Conservation (phyloP, 2,888 invertebrate genomes). For the Spatulosminthurus flaviceps region DNA sequence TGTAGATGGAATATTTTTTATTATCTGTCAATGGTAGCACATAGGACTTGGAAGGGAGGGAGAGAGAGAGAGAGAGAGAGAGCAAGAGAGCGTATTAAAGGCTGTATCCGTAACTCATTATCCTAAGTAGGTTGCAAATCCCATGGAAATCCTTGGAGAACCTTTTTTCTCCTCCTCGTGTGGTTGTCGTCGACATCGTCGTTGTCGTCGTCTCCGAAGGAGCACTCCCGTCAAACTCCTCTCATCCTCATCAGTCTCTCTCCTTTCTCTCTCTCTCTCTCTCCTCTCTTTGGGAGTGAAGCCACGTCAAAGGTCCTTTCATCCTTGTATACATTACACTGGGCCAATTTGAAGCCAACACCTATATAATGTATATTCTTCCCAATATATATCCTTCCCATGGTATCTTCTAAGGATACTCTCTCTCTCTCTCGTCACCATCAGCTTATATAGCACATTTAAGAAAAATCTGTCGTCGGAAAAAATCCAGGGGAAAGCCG, state of each 20-base stretch:
- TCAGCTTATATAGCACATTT: too few species aligned
- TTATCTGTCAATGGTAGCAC: neutral
- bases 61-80: too few species aligned
- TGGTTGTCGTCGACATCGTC: too few species aligned
- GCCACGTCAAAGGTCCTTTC: slow-evolving; percentile 21
- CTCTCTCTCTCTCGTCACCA: too few species aligned
- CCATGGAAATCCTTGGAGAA: slow-evolving; percentile 26
- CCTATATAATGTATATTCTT: neutral
- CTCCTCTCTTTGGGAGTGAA: neutral
- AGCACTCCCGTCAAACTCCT: too few species aligned
- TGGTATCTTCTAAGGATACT: too few species aligned
- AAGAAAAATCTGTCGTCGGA: too few species aligned
- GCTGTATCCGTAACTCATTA: slow-evolving; percentile 50
- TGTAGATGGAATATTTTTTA: neutral
- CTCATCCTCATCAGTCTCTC: neutral
- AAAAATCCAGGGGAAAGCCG: too few species aligned
- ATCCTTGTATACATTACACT: neutral
- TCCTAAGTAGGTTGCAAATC: slow-evolving; percentile 47
- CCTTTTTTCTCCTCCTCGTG: slow-evolving; percentile 7
- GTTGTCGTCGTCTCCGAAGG: too few species aligned
- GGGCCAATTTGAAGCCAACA: neutral
- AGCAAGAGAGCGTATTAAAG: slow-evolving; percentile 15
- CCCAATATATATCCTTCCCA: too few species aligned
- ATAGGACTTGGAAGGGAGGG: too few species aligned
- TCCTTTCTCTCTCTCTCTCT: neutral